These are phyloP conservation scores for Drosophila parabipectinata DNA, from an alignment of 1,140 invertebrate species.

Conservation along the genomic window DNA sequence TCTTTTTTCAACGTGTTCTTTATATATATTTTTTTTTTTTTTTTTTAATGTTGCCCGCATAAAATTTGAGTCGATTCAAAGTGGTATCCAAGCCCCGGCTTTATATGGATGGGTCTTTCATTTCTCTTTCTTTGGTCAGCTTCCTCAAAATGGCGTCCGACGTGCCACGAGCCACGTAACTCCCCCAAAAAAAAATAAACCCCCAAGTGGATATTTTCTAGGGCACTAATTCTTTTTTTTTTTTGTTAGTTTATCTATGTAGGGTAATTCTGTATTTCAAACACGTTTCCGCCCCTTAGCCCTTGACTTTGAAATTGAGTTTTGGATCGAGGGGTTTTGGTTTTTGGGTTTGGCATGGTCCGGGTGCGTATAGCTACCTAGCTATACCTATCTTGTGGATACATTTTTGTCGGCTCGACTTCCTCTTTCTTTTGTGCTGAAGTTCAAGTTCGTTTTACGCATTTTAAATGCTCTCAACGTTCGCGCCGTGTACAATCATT, in stretches of 20 bases:
- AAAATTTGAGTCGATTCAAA: slow-evolving; percentile 71
- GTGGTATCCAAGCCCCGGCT: slow-evolving; percentile 27
- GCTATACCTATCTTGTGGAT: slow-evolving; percentile 16
- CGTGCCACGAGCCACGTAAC: slow-evolving; percentile 71
- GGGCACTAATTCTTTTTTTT: slow-evolving; percentile 20
- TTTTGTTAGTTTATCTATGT: slow-evolving; percentile 12
- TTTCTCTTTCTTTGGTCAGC: slow-evolving; percentile 49
- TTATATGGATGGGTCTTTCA: slow-evolving; percentile 54
- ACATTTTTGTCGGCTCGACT: slow-evolving; percentile 31
- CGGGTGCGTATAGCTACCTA: slow-evolving; percentile 22
- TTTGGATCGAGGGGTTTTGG: slow-evolving; percentile 26
- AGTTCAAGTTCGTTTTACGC: slow-evolving; percentile 77
- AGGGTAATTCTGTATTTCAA: slow-evolving; percentile 39
- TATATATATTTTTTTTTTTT: slow-evolving; percentile 27
- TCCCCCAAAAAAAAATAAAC: slow-evolving; percentile 16
- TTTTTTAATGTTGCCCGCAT: slow-evolving; percentile 76
- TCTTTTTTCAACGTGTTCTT: slow-evolving; percentile 40
- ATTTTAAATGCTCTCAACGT: slow-evolving; percentile 61
- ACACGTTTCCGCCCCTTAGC: slow-evolving; percentile 69
- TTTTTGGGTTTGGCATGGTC: slow-evolving; percentile 3
- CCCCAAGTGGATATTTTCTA: slow-evolving; percentile 21
- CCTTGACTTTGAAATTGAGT: slow-evolving; percentile 67
- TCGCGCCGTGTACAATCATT: slow-evolving; percentile 56
- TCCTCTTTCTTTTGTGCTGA: slow-evolving; percentile 58
- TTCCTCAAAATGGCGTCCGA: slow-evolving; percentile 58